Percentiles rank a stretch among this genome's conserved stretches.
phyloP scores from a whole-genome alignment of 2,888 invertebrate genomes.

The Drosophila paranaensis region DNA sequence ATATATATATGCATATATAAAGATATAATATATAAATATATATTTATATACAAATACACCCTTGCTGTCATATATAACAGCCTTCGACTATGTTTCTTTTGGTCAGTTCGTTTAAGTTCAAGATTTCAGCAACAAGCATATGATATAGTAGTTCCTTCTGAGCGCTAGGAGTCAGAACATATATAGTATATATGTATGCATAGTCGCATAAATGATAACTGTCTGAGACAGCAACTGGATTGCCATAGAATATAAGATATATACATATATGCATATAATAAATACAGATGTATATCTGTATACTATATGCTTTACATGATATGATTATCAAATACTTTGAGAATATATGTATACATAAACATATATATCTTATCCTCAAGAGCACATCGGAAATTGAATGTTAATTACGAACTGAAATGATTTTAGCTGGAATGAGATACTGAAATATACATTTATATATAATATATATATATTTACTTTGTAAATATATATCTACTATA shows the following conservation, averaged over 20 bases:
- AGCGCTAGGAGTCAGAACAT: background rate
- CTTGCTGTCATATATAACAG: slow-evolving; percentile 6
- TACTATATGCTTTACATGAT: background rate
- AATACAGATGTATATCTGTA: background rate
- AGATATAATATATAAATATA: background rate
- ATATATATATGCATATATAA: background rate
- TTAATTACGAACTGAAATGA: slow-evolving; percentile 7
- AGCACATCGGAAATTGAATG: slow-evolving; percentile 28
- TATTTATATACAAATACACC: background rate
- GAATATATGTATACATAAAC: background rate
- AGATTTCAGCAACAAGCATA: background rate
- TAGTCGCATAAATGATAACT: background rate
- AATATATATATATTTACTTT: background rate
- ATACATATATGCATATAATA: background rate
- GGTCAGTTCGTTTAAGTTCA: background rate
- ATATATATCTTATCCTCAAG: slow-evolving; percentile 24
- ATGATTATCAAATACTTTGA: too few relatives aligned
- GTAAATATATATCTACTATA: too few relatives aligned
- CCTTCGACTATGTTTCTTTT: background rate
- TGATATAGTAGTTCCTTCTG: background rate
- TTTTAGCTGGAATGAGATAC: too few relatives aligned
- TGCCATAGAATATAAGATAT: background rate
- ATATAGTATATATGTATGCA: background rate
- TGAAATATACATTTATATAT: background rate
- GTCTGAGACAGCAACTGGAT: background rate